Evolutionary conservation across 35 echinoderm and acorn worm species (phyloP).

Genomic region (Diadema setosum): DNA sequence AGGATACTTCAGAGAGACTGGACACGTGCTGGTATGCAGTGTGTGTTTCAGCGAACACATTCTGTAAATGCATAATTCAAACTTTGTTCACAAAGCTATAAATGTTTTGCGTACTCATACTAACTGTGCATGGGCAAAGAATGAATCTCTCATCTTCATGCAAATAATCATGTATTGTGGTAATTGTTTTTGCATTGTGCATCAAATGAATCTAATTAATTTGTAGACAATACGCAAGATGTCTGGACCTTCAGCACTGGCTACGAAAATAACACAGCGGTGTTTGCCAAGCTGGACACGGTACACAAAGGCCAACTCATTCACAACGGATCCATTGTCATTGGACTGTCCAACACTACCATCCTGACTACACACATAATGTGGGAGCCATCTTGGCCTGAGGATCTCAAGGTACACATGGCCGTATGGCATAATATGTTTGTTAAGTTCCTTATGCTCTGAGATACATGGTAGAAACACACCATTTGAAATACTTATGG

Average conservation of each 20-base stretch:
- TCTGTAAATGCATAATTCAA: no score
- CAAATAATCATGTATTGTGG: background rate
- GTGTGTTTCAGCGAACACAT: no score
- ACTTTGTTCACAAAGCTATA: no score
- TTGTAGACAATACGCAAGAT: background rate
- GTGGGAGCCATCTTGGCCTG: slow-evolving; percentile 63
- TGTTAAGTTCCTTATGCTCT: no score
- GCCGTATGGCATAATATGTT: no score
- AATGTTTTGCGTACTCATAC: no score
- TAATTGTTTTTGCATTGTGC: background rate
- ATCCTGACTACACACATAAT: slow-evolving; percentile 45
- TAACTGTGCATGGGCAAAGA: no score
- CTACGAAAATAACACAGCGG: slow-evolving; percentile 62
- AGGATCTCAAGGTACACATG: slow-evolving; percentile 37
- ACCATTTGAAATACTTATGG: no score
- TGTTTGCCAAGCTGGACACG: slow-evolving; percentile 37
- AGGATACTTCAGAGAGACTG: no score
- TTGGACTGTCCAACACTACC: background rate
- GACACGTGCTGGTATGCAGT: no score
- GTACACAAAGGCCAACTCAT: background rate
- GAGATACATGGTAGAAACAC: no score
- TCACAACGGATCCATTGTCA: background rate
- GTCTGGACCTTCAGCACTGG: slow-evolving; percentile 1
- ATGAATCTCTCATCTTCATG: no score
- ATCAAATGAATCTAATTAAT: background rate